Base-by-base conservation (phyloP, 1,140 invertebrate genomes). In the Teleogryllus occipitalis region DNA sequence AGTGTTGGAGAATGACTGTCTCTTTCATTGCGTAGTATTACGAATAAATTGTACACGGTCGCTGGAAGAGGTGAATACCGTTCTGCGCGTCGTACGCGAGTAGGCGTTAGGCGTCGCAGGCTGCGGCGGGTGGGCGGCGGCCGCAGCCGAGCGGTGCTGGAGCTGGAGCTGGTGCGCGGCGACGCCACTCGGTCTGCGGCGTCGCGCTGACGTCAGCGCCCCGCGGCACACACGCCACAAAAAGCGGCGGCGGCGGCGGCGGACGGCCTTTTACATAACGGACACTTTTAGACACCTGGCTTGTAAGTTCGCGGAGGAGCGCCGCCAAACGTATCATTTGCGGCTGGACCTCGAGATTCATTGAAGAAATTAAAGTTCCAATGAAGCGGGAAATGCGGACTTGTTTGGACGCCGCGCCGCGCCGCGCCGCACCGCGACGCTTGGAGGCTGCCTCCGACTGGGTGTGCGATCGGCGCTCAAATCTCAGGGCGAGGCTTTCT, bases 211-310 rank as follows among this genome's bases (percentile, higher is more conserved):
- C 54, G 54, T 65, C 54, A 65, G 54, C 54, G 54, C 54, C 54
- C 54, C 54, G 54, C 54, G 54, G 54, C 54, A 65, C 54, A 65
- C 7, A 65, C 54, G 54, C 54, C 54, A 65, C 54, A 65, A 65
- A 65, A 65, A 65, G 54, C 54, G 54, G 54, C 54, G 54, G 54
- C 54, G 54, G 54, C 18, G 54, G 54, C 10, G 54, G 54, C 54
- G 15, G 49, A 54, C 54, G 54, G 18, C 10, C 54, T 65, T 65
- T 65, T 65, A 65, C 54, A 65, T 65, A 65, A 65, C 54, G 54
- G 54, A 65, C 54, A 65, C 54, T 65, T 65, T 65, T 65, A 65
- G 54, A 65, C 54, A 65, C 54, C 54, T 65, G 54, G 54, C 54
- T 65, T 65, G 54, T 65, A 65, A 65, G 54, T 65, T 65, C 54